Evolutionary conservation across 1,140 invertebrate species (phyloP).

Genomic region (Drosophila burlai): DNA sequence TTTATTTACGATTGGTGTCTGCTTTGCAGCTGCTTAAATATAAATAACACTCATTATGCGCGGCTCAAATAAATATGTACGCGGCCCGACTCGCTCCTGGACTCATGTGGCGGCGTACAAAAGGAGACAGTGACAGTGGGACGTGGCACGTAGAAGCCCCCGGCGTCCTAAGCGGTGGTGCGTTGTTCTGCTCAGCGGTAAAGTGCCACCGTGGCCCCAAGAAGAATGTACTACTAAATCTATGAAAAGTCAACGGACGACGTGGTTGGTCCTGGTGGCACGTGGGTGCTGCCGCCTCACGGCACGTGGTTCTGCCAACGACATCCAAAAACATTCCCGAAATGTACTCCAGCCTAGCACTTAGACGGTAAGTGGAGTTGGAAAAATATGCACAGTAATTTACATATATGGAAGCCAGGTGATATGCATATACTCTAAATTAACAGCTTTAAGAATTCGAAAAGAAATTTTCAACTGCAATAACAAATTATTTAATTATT

Average conservation of each 20-base stretch:
- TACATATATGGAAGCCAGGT: slow-evolving; percentile 14
- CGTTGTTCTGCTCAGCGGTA: slow-evolving; percentile 25
- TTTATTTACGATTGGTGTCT: slow-evolving; percentile 62
- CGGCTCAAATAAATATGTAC: slow-evolving; percentile 65
- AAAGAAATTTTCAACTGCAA: background rate
- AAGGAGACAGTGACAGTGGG: slow-evolving; percentile 38
- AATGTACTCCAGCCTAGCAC: slow-evolving; percentile 43
- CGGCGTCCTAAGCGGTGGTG: slow-evolving; percentile 13
- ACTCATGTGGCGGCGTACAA: slow-evolving; percentile 60
- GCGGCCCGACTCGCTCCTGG: slow-evolving; percentile 1
- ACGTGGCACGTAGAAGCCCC: slow-evolving; percentile 55
- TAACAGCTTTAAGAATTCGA: background rate
- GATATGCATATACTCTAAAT: background rate
- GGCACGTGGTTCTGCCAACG: slow-evolving; percentile 56
- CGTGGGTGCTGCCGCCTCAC: slow-evolving; percentile 46
- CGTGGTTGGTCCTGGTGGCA: slow-evolving; percentile 59
- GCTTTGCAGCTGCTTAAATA: slow-evolving; percentile 67
- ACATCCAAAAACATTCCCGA: slow-evolving; percentile 30
- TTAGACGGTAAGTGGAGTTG: slow-evolving; percentile 20
- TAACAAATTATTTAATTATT: background rate
- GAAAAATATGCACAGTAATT: slow-evolving; percentile 40
- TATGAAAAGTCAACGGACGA: slow-evolving; percentile 75
- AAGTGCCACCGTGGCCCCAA: slow-evolving; percentile 38
- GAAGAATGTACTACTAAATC: slow-evolving; percentile 80
- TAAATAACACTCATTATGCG: slow-evolving; percentile 75